Evolutionary conservation across 2,797 vertebrate species (phyloP), one percentile per base, ranked within the genome.

Genomic region (Enteromius afrohamiltoni): DNA sequence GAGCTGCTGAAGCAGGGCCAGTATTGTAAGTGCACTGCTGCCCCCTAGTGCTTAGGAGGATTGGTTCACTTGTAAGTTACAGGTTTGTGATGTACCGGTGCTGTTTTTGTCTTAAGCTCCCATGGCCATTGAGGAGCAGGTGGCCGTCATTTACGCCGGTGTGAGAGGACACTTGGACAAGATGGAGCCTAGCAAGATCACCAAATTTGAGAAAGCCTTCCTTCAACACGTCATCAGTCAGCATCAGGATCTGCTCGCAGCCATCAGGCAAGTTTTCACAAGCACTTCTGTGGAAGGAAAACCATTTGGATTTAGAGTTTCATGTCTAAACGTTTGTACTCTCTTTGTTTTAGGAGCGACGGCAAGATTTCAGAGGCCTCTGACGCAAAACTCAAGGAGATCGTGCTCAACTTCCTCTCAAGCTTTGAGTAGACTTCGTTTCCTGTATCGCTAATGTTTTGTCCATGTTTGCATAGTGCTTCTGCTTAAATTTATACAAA

Each of bases 71-170:
- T 5, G 2, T 47, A 73, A 34, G 13, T 29, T 1, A n/a, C 19
- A 14, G n/a, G 8, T 45, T 26, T 58, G 14, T 67, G n/a, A 42
- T 16, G 11, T 73, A 67, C 49, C 47, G 16, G 68, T 6, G 67
- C 21, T 8, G 14, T 83, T 6, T 51, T 34, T 14, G 34, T 64
- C 49, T 94, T 0, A 80, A 95, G 98, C 88, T 86, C 98, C 98
- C 88, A 99, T 99, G 98, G 98, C 98, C 85, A 99, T 99, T 87
- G 98, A 99, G 91, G 98, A 99, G 67, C 98, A 99, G 92, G 98
- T 99, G 6, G 92, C 97, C 0, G 97, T 99, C 79, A 99, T 99
- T 91, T 99, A 98, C 3, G 98, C 98, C 3, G 98, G 98, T 85
- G 98, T 99, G 42, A 96, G 97, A 90, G 98, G 98, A 65, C 92